phyloP scores from a whole-genome alignment of 2,888 invertebrate species.

The Crocallis elinguaria region DNA sequence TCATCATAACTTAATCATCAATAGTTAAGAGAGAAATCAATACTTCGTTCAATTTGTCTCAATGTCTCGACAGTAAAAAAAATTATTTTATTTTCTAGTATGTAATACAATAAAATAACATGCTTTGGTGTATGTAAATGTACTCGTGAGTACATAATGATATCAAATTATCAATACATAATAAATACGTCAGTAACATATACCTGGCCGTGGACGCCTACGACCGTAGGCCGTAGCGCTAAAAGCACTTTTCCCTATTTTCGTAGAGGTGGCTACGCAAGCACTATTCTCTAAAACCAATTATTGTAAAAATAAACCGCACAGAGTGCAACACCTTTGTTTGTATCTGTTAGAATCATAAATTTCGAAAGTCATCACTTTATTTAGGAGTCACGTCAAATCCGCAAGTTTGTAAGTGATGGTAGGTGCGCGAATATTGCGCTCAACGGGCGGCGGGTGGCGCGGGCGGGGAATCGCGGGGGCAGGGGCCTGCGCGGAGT shows the following conservation, averaged over 20 bases:
- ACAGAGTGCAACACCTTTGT: background rate
- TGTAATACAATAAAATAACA: no score
- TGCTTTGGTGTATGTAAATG: no score
- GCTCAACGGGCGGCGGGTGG: background rate
- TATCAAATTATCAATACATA: background rate
- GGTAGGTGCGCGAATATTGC: slow-evolving; percentile 32
- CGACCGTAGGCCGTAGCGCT: background rate
- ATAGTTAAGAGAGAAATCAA: no score
- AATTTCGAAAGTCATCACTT: slow-evolving; percentile 8
- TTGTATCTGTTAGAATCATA: background rate
- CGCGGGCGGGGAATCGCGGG: slow-evolving; percentile 53
- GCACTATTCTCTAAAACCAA: background rate
- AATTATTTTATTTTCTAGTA: no score
- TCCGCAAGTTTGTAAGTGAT: slow-evolving; percentile 11
- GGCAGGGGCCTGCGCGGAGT: slow-evolving; percentile 80
- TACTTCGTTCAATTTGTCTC: no score
- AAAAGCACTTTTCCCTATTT: background rate
- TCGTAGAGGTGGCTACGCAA: slow-evolving; percentile 13
- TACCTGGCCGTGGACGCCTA: background rate
- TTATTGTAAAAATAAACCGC: background rate
- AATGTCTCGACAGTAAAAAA: no score
- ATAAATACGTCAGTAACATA: no score
- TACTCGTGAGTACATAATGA: no score
- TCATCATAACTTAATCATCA: no score
- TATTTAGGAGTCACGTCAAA: slow-evolving; percentile 16